Base-by-base conservation (phyloP, 2,888 invertebrate species). In the Lasioglossum vierecki region DNA sequence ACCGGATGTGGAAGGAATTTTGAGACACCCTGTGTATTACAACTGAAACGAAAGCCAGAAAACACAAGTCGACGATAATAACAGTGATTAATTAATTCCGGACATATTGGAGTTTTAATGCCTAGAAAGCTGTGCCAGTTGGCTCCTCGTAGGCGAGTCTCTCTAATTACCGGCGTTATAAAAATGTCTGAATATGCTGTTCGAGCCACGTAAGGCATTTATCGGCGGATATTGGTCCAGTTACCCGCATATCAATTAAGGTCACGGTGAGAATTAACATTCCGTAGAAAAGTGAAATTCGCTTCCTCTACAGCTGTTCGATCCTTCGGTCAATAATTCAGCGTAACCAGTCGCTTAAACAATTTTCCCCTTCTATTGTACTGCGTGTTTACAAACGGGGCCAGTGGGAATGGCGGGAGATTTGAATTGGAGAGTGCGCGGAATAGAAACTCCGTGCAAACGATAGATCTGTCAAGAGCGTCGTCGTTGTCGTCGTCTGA, bases 231-330 rank as follows among this genome's bases (percentile, higher is more conserved):
- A 60, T 41, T 41, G 57, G 35, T 60, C 60, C 74, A 75, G 57
- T 75, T 75, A 60, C 41, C n/a, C 9, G n/a, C n/a, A 35, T 75
- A 26, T 75, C 60, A 41, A 75, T 60, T 57, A 41, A 41, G 57
- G 75, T 60, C 75, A 75, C 57, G 57, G 41, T 13, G 41, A 9
- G 22, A 60, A 57, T 57, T 44, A 57, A 39, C 57, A 75, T 35
- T 66, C 66, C 30, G 0, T 30, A 6, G 66, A 66, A 35, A 30
- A 66, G 66, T 35, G 44, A 22, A 15, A 71, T 44, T 15, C 71
- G 44, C 2, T 71, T 71, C 26, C 26, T 26, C 13, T 30, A 30
- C 9, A n/a, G 22, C 53, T n/a, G 60, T 60, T 26, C 26, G 60
- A 26, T 13, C 1, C 11, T 13, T 60, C 60, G 26, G 13, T 26